Percentiles rank a stretch among this genome's conserved stretches.
Conservation (phyloP, 1,140 invertebrate species). For the Brachionus rotundiformis region DNA sequence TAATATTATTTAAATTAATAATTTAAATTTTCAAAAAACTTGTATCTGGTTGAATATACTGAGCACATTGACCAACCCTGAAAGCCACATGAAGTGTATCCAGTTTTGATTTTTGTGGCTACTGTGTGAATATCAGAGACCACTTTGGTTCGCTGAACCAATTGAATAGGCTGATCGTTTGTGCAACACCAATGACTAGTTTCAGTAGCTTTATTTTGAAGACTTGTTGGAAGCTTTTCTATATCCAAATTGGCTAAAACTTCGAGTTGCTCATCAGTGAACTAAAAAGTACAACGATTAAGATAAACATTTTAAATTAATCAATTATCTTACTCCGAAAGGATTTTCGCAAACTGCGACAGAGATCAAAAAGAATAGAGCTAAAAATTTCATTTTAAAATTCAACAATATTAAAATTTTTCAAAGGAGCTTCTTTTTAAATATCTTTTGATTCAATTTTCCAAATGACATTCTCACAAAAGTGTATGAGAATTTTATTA, state of each 20-base stretch:
- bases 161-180: constrained; percentile 40
- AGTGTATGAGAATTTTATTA: constrained; percentile 28
- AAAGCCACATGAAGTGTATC: constrained; percentile 47
- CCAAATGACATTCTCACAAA: constrained; percentile 18
- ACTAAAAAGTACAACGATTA: no score
- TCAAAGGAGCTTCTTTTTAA: background rate
- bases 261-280: constrained; percentile 44
- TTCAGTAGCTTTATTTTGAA: constrained; percentile 28
- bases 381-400: constrained; percentile 40
- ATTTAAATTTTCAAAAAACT: background rate
- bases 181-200: constrained; percentile 46
- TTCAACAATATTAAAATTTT: background rate
- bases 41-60: constrained; percentile 43
- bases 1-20: background rate
- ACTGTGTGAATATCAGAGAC: constrained; percentile 29
- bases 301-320: no score
- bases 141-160: constrained; percentile 40
- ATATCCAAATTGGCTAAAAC: constrained; percentile 2
- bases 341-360: constrained; percentile 32
- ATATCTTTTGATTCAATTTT: background rate
- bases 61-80: constrained; percentile 37
- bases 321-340: constrained; percentile 38
- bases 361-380: constrained; percentile 31
- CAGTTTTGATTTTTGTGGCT: constrained; percentile 47
- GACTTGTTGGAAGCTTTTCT: background rate